Evolutionary conservation across 2,888 invertebrate species (phyloP).

Genomic region (Molanna angustata): DNA sequence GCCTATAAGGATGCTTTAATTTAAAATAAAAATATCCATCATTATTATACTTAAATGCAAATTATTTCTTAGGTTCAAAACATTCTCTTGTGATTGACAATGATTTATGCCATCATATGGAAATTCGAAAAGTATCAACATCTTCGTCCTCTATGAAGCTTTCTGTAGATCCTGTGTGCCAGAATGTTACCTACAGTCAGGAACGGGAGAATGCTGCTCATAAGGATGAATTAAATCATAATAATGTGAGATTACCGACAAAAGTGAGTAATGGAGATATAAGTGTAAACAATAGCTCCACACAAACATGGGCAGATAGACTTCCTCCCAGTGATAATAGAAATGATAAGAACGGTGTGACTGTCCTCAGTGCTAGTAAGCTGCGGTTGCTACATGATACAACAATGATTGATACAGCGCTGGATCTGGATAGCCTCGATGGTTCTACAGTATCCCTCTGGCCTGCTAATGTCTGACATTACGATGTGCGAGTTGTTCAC

Average conservation of each 20-base stretch:
- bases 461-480: constrained; percentile 29
- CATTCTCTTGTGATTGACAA: constrained; percentile 25
- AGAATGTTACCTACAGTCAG: constrained; percentile 27
- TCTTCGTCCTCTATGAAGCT: constrained; percentile 19
- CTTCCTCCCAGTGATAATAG: constrained; percentile 33
- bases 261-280: constrained; percentile 36
- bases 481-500: constrained; percentile 21
- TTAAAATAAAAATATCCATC: too few relatives aligned
- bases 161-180: constrained; percentile 18
- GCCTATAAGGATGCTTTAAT: too few relatives aligned
- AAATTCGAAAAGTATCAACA: constrained; percentile 22
- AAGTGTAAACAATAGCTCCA: constrained; percentile 37
- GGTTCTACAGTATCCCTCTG: constrained; percentile 50
- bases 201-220: constrained; percentile 17
- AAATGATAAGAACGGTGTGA: constrained; percentile 41
- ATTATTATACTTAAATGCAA: too few relatives aligned
- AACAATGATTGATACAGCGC: constrained; percentile 87
- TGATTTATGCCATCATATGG: constrained; percentile 18
- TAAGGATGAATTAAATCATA: constrained; percentile 25
- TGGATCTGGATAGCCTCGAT: constrained; percentile 84
- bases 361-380: constrained; percentile 66
- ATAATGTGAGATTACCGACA: constrained; percentile 9
- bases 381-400: constrained; percentile 79
- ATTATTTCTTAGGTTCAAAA: constrained; percentile 27
- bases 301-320: constrained; percentile 33